Base-by-base conservation (phyloP, 1,140 invertebrate species). In the Apis mellifera region DNA sequence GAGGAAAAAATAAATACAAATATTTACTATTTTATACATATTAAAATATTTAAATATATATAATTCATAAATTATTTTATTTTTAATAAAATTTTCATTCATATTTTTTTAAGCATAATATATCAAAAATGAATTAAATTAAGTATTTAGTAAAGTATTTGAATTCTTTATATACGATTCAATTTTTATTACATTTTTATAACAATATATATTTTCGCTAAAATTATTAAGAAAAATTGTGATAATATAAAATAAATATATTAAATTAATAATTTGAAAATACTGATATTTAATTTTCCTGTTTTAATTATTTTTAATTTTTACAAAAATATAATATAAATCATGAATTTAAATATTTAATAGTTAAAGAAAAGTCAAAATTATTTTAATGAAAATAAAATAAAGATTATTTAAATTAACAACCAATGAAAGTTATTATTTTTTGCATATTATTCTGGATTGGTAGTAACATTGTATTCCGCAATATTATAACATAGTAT, bases 361-460 rank as follows among this genome's bases (percentile, higher is more conserved):
- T 12, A 23, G 3, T 52, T 32, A 19, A 23, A 23, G 17, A 32
- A 21, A n/a, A 8, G 13, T 57, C 54, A n/a, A 55, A 26, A n/a
- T 57, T 68, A 9, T 48, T 77, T 57, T 19, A 57, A 23, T 9
- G 2, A 23, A 48, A 66, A 17, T 66, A 23, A 48, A 66, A 17
- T 66, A 12, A 12, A 23, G 9, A 66, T 17, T 2, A 17, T 59
- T 57, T 23, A n/a, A 2, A 17, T 59, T 7, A 1, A 59, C 19
- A 26, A 50, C 66, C 42, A 60, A 70, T 70, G 42, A 26, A 32
- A 78, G 9, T 12, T 21, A 57, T 26, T 50, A 11, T 70, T 50
- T 17, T 2, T 11, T 15, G 17, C 12, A 60, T 59, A 78, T 78
- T 70, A 48, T 50, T 55, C 19, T 55, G 50, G 76, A 78, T 57